Base-by-base conservation (phyloP, 2,797 vertebrate genomes). In the Chaetophractus vellerosus region DNA sequence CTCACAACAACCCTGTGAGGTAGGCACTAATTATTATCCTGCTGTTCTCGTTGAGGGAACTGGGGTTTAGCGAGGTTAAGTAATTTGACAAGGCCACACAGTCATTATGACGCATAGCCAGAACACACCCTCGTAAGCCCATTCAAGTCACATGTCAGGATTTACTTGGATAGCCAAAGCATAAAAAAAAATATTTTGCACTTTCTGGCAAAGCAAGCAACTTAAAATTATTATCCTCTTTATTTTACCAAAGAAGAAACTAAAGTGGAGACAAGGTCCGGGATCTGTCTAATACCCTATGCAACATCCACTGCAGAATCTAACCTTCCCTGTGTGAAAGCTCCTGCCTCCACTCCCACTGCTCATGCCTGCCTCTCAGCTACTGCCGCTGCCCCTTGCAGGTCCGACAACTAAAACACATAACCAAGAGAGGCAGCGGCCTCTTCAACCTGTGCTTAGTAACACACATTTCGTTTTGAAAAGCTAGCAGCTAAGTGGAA, bases 151-250 rank as follows among this genome's bases (percentile, higher is more conserved):
- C n/a, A 72, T 3, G 16, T 11, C 61, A 31, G 24, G 31, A 38
- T 33, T 88, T 68, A 52, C 24, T 24, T 26, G 24, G 61, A 19
- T 33, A 33, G 80, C 31, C 33, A 19, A 48, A 83, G 50, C 16
- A 28, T 87, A 26, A 68, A 72, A 81, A 38, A 88, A 57, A 24
- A 18, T 36, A 36, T 36, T 45, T 78, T 69, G 9, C 6, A 52
- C 38, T 96, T 86, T 64, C 21, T 76, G 78, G 87, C 24, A 76
- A 93, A 41, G 23, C 14, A 45, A 90, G 26, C 23, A 68, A 92
- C 88, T 72, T 61, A 68, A 90, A 95, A 64, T 94, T 23, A 71
- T 19, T n/a, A 72, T 68, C 36, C 10, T 90, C 28, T 38, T 93
- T 28, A 41, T 75, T 64, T 92, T 61, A 74, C 11, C 33, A 63